Base-by-base conservation (phyloP, 37 sponge, comb jelly and placozoan genomes). In the Aplysina aerophoba region DNA sequence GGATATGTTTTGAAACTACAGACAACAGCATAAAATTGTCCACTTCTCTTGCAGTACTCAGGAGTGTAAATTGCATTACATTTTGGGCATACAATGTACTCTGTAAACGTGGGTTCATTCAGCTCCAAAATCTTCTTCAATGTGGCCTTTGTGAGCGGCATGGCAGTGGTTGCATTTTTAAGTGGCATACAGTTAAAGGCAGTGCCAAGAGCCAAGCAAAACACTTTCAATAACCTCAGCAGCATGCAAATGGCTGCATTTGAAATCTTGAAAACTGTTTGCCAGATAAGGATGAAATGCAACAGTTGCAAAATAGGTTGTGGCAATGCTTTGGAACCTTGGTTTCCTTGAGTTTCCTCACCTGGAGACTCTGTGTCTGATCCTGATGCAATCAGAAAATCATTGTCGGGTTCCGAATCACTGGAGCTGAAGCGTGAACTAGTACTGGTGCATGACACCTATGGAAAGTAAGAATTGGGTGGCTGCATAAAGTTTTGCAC, bases 41-140 rank as follows among this genome's bases (percentile, higher is more conserved):
- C 14, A 81, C 37, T 56, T 81, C 20, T 24, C 58, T 27, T 74
- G 20, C 83, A 73, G 24, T 41, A 61, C 21, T 53, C 56, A 24
- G 37, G 14, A 4, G 59, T 31, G 39, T 87, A 87, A 15, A 82
- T 30, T 21, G 75, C 22, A 55, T 24, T 25, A 68, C 88, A 87
- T 4, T 58, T 81, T 20, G 78, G 89, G 64, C 89, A 88, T 19
- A 88, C 89, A 65, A 62, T 68, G 77, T 79, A 88, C 67, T 83
- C 80, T 38, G 55, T 56, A 24, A 81, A 81, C 34, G 55, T n/a
- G 56, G 20, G 27, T 57, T 57, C 17, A 17, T 57, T 15, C 17
- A 57, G 59, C 59, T 57, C 59, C 15, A 57, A 20, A 17, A 17
- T 17, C 59, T 57, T 57, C 17, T 20, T 15, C 15, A 57, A 20